Evolutionary conservation across 2,113 vertebrate genomes (phyloP).

Genomic region (Salvator merianae): DNA sequence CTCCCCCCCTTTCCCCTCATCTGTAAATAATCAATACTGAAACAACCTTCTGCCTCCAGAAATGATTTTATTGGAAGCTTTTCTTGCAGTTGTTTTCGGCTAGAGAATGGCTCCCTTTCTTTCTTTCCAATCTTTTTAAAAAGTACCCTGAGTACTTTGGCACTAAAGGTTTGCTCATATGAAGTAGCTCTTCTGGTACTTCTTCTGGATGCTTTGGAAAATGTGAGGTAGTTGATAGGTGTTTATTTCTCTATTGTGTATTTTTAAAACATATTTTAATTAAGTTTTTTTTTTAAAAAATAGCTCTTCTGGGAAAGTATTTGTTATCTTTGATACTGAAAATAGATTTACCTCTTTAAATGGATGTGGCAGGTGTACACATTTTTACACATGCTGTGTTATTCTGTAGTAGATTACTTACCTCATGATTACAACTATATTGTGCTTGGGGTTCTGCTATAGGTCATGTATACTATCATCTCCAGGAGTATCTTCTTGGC

Average conservation of each 20-base stretch:
- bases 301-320: not conserved
- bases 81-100: not conserved
- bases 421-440: too few relatives aligned
- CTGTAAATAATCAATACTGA: not conserved
- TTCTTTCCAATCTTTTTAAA: not conserved
- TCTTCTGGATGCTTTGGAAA: too few relatives aligned
- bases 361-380: too few relatives aligned
- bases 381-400: not conserved
- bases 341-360: not conserved
- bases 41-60: not conserved
- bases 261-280: too few relatives aligned
- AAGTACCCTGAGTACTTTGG: not conserved
- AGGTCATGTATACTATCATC: not conserved
- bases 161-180: not conserved
- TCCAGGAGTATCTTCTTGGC: not conserved
- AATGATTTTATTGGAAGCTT: not conserved
- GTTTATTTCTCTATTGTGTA: too few relatives aligned
- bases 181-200: not conserved
- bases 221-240: too few relatives aligned
- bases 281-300: too few relatives aligned
- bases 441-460: not conserved
- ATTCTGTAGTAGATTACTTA: not conserved
- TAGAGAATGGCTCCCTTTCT: conserved; percentile 11
- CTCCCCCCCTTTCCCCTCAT: not conserved
- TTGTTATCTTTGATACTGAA: not conserved